Percentiles rank a stretch among this genome's conserved stretches.
Conservation (phyloP, 2,888 invertebrate species). For the Troides helena region DNA sequence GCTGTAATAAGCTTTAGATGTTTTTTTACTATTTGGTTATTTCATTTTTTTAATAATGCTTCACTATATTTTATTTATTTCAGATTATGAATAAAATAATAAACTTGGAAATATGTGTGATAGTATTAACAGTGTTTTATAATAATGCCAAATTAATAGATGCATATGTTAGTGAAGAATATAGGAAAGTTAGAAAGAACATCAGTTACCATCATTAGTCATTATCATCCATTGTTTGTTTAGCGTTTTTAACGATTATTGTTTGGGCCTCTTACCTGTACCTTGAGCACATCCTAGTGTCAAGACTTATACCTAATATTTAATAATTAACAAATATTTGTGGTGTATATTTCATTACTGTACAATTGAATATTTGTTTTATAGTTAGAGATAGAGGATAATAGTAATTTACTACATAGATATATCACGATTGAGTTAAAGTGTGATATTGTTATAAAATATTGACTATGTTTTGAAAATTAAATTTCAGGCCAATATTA, state of each 20-base stretch:
- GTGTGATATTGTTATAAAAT: too few species aligned
- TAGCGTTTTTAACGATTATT: conserved; percentile 25
- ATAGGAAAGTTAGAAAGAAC: not conserved
- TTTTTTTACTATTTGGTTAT: not conserved
- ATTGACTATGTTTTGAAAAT: conserved; percentile 11
- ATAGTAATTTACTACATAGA: too few species aligned
- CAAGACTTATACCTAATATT: not conserved
- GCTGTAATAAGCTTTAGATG: conserved; percentile 11
- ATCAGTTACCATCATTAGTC: conserved; percentile 27
- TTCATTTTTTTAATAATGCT: not conserved
- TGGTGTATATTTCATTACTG: not conserved
- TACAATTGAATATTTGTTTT: not conserved
- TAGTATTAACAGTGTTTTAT: not conserved
- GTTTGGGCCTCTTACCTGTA: conserved; percentile 24
- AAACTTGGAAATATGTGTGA: not conserved
- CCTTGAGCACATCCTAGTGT: not conserved
- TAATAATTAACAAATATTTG: not conserved
- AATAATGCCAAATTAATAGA: not conserved
- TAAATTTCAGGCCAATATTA: conserved; percentile 59
- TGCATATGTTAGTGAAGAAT: not conserved
- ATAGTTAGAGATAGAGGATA: too few species aligned
- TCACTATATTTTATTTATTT: not conserved
- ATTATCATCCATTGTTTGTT: conserved; percentile 32
- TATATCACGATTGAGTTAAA: too few species aligned
- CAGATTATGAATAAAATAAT: too few species aligned